Evolutionary conservation across 2,888 invertebrate species (phyloP), one percentile per base, ranked within the genome.

Genomic region (Cerceris ruficornis): DNA sequence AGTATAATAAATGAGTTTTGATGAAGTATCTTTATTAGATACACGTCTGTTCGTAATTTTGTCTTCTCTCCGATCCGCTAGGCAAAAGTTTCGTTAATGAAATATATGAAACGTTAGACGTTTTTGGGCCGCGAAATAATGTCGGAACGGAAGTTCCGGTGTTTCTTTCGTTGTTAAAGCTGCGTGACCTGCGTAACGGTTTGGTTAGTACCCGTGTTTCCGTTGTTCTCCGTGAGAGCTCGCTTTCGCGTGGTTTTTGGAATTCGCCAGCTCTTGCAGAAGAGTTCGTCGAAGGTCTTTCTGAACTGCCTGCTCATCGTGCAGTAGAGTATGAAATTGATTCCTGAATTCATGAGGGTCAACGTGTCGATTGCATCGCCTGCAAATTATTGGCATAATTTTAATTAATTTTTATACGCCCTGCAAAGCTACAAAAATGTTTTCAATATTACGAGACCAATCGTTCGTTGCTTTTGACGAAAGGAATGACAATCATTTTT

Each of bases 241-340:
- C 87, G 88, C 14, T 89, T 88, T 13, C 58, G 57, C 5, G 14
- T 39, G 57, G 81, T 85, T 9, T 87, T 85, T n/a, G 90, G 88
- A 13, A 89, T 87, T 60, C 86, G 86, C 90, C 91, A 92, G 78
- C 89, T 90, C 88, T 86, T 86, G 80, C 92, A 92, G 89, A 97
- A 95, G 87, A 97, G 92, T 88, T 95, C 94, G 11, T 95, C 94
- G 90, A 96, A 97, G 0, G 96, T 96, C 84, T 95, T 95, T 14
- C 98, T 94, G 92, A 98, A 98, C 94, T 98, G 98, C 80, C 97
- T 95, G 78, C 98, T 98, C 98, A 98, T 98, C 67, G 97, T 94
- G 89, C 98, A 98, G 92, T 98, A 98, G 57, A 98, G 94, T 69
- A 98, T 96, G 90, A 98, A 98, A 92, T 98, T 98, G 74, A 98